These are phyloP conservation scores for Adelosebastes latens DNA, from an alignment of 2,797 vertebrate species.

Conservation along the genomic window DNA sequence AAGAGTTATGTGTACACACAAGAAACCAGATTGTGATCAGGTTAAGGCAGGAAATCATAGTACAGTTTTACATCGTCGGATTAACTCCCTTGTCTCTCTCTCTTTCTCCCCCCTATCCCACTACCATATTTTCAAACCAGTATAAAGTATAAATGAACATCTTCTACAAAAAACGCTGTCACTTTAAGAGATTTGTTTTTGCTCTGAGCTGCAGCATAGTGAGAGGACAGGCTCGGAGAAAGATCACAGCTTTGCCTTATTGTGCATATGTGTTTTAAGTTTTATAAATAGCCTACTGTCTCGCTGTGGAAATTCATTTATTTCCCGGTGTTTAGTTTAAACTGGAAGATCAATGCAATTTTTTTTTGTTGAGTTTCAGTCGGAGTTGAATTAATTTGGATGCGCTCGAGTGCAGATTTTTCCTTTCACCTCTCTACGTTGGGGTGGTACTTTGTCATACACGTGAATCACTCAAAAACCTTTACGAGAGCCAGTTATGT, in stretches of 20 bases:
- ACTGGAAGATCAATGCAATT: slow-evolving; percentile 1
- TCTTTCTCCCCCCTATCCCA: too few relatives aligned
- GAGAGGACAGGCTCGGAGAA: slow-evolving; percentile 1
- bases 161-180: not conserved
- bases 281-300: not conserved
- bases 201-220: not conserved
- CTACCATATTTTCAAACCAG: not conserved
- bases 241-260: slow-evolving; percentile 4
- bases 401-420: not conserved
- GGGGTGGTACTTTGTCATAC: not conserved
- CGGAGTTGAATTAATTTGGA: not conserved
- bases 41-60: slow-evolving; percentile 7
- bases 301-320: not conserved
- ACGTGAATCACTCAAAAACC: not conserved
- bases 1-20: not conserved
- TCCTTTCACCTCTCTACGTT: not conserved
- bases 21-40: not conserved
- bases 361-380: not conserved
- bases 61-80: not conserved
- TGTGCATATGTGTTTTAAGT: slow-evolving; percentile 10
- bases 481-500: not conserved
- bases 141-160: not conserved
- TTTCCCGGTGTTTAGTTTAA: slow-evolving; percentile 2
- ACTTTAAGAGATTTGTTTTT: slow-evolving; percentile 19
- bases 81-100: not conserved